Evolutionary conservation across 2,113 vertebrate genomes (phyloP), one percentile per base, ranked within the genome.

Genomic region (Crotalus tigris): DNA sequence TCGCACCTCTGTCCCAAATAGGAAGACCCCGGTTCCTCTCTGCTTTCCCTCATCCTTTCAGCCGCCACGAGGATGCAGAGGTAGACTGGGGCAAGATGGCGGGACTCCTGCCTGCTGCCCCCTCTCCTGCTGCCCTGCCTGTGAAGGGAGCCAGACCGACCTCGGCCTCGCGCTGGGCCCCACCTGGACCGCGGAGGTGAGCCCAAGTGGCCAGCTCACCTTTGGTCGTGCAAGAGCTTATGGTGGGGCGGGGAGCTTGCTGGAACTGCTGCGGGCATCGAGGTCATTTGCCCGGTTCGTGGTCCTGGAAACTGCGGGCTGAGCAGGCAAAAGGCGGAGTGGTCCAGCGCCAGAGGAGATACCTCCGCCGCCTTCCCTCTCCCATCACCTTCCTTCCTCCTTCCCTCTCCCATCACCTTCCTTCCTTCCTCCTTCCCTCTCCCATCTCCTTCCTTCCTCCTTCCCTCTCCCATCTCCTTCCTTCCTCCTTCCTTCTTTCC

Each of bases 401-500:
- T 46, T 46, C 46, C 46, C 4, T 46, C 46, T 5, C 46, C 46
- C 46, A 46, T 46, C 46, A 0, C 46, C 46, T 46, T 46, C 46
- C 46, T 46, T 46, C 46, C 33, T 46, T 39, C 46, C 3, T 46
- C 0, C 46, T 5, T 46, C 3, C 46, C 3, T 46, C 4, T 4
- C 3, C 3, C 3, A 4, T 46, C 3, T 1, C 46, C 0, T 46
- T 44, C 46, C 46, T 5, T 46, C 4, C 4, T 33, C 0, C 3
- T 3, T 46, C 4, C 46, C 46, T 46, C 4, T 46, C 4, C 46
- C 46, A 46, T 46, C 46, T 4, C 46, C 46, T 46, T 46, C 46
- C 46, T 46, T 46, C 46, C 46, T 46, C 3, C 46, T 39, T 39
- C 39, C 39, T n/a, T n/a, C 39, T 39, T 4, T 46, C 3, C 44